A percentile compares a stretch with the other conserved stretches of the same genome.
phyloP scores from a whole-genome alignment of 2,888 invertebrate genomes.

The Ochropleura leucogaster region DNA sequence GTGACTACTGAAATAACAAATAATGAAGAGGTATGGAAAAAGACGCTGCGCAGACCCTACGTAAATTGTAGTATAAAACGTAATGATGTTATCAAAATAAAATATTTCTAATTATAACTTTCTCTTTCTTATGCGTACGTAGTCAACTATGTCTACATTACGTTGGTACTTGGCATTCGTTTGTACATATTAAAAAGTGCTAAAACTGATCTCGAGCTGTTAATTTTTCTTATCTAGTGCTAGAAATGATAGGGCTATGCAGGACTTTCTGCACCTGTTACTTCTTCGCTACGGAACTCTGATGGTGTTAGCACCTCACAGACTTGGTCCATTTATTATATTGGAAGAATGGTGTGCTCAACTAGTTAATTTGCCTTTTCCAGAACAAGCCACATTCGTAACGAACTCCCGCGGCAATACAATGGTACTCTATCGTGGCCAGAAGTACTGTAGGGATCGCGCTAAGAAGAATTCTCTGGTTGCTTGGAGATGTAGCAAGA shows the following conservation, averaged over 20 bases:
- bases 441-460: conserved; percentile 44
- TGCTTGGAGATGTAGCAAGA: conserved; percentile 52
- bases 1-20: no score
- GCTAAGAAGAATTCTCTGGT: conserved; percentile 33
- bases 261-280: not conserved
- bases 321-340: not conserved
- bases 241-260: no score
- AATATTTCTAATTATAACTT: not conserved
- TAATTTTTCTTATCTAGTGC: no score
- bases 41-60: not conserved
- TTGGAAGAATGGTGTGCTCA: not conserved
- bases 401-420: conserved; percentile 47
- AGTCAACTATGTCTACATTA: no score
- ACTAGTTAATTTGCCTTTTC: conserved; percentile 2
- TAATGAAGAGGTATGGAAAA: not conserved
- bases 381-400: conserved; percentile 44
- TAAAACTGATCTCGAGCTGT: no score
- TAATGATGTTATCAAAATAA: no score
- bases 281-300: not conserved
- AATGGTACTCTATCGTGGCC: conserved; percentile 39
- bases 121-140: not conserved
- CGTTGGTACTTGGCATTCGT: no score
- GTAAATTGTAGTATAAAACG: not conserved
- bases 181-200: not conserved
- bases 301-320: not conserved